Percentiles rank a stretch among this genome's conserved stretches.
These are phyloP conservation scores for Meloidogyne floridensis DNA, from an alignment of 1,140 invertebrate species.

Conservation along the genomic window DNA sequence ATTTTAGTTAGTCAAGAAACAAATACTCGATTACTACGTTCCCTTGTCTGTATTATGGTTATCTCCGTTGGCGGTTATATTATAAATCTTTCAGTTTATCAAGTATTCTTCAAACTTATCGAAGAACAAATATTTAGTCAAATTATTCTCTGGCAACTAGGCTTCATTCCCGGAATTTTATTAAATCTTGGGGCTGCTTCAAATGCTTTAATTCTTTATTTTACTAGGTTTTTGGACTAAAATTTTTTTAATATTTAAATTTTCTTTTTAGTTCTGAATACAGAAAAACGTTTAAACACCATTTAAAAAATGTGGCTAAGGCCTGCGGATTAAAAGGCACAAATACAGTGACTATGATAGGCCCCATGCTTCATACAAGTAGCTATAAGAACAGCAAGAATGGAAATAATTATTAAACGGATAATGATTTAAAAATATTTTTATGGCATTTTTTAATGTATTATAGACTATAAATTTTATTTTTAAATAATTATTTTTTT, in stretches of 20 bases:
- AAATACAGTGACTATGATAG: not conserved
- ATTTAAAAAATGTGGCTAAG: not conserved
- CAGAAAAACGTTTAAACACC: not conserved
- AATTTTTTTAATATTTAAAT: no score
- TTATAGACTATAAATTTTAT: no score
- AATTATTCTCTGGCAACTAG: constrained; percentile 9
- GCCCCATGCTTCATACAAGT: not conserved
- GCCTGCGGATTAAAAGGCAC: not conserved
- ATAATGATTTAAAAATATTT: no score
- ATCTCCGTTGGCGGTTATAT: constrained; percentile 21
- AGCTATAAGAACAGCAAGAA: not conserved
- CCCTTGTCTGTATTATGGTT: constrained; percentile 18
- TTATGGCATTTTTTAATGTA: no score
- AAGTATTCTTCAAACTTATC: constrained; percentile 4
- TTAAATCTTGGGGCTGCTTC: constrained; percentile 7
- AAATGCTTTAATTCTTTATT: constrained; percentile 18
- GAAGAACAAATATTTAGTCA: not conserved
- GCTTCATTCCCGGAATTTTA: constrained; percentile 24
- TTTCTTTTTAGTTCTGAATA: not conserved
- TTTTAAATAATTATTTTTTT: no score
- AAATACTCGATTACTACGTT: constrained; percentile 22
- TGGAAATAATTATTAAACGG: not conserved
- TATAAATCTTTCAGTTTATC: constrained; percentile 7
- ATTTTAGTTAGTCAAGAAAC: constrained; percentile 17
- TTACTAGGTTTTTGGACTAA: constrained; percentile 6